phyloP scores from a whole-genome alignment of 2,113 vertebrate species.

The Columba janthina region DNA sequence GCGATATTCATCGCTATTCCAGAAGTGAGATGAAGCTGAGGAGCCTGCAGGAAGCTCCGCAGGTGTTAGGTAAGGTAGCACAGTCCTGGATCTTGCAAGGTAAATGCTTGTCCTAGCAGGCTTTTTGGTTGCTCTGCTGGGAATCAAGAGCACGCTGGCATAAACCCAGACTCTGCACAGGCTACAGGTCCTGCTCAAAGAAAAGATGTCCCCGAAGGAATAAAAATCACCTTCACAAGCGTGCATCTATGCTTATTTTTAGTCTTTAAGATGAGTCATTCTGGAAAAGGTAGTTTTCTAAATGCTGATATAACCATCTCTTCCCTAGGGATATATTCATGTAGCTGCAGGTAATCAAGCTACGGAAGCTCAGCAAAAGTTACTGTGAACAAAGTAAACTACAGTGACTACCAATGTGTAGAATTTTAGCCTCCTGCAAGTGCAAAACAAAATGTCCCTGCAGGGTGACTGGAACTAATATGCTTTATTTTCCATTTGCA shows the following conservation, averaged over 20 bases:
- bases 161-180: background rate
- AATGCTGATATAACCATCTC: background rate
- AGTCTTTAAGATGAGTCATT: background rate
- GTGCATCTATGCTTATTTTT: background rate
- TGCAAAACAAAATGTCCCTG: constrained; percentile 24
- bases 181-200: background rate
- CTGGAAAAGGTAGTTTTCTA: constrained; percentile 10
- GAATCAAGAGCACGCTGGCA: background rate
- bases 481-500: background rate
- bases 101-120: background rate
- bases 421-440: background rate
- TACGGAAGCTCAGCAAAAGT: constrained; percentile 6
- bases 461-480: constrained; percentile 33
- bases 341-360: constrained; percentile 30
- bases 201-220: background rate
- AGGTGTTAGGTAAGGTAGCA: background rate
- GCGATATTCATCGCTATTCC: background rate
- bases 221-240: background rate
- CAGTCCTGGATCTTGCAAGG: background rate
- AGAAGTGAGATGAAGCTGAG: background rate
- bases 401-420: background rate
- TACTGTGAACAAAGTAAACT: background rate
- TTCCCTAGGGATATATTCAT: constrained; percentile 3
- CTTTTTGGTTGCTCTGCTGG: background rate
- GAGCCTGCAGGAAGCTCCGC: background rate